Evolutionary conservation across 1,140 invertebrate genomes (phyloP), one percentile per base, ranked within the genome.

Genomic region (Euwallacea fornicatus): DNA sequence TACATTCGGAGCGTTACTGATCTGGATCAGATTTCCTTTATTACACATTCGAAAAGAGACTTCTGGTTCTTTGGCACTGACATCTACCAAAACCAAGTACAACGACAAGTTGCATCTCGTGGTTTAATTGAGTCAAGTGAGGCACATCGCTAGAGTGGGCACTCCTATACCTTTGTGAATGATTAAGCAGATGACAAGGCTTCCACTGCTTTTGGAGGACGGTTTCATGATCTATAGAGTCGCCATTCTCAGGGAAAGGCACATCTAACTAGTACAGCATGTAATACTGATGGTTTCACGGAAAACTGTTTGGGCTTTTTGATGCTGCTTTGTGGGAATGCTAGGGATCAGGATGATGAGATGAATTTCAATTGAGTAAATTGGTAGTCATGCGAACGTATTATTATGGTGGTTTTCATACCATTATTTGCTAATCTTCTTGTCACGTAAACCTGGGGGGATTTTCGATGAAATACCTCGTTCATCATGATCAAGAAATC

Each of bases 1-100:
- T 85, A 86, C 74, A 83, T 89, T 42, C 73, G 88, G 13, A 75
- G 78, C 6, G 70, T 64, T 7, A 90, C 88, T 2, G 78, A 79
- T 0, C 71, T 82, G 56, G 43, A 76, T 1, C 72, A 84, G n/a
- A 59, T 91, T 0, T 81, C 79, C 67, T 88, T 88, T 73, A 79
- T 88, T 21, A 83, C 86, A 3, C 84, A 88, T 76, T 77, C 87
- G 79, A 81, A 84, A 69, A 91, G 91, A 13, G n/a, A 88, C 85
- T 4, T 85, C 85, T 0, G 71, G 78, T 0, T 85, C 84, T 59
- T 87, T 84, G 55, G 83, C 87, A 0, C 81, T 88, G 76, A 75
- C 83, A 9, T 82, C 84, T 9, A 79, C 82, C 65, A 73, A 78
- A 2, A 83, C 86, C 0, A 78, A 85, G 10, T 88, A 88, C 66